Conservation (phyloP, 2,113 vertebrate species). For the Acrocephalus kingi region DNA sequence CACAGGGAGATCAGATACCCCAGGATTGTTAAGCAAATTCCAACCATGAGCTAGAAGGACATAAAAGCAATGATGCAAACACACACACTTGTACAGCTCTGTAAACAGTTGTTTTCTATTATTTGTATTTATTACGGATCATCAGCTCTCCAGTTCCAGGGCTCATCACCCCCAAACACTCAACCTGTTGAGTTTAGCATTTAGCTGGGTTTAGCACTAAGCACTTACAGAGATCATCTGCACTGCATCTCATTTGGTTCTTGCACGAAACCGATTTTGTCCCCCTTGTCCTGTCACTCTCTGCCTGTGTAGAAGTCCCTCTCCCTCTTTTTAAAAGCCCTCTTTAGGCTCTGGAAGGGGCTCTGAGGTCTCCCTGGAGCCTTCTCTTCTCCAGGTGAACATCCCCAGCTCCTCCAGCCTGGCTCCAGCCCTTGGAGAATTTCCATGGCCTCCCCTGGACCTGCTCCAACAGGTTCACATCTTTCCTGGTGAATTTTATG, state of each 20-base stretch:
- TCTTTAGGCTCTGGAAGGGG: background rate
- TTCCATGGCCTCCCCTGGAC: background rate
- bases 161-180: background rate
- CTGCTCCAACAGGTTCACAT: background rate
- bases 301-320: background rate
- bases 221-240: background rate
- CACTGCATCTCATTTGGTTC: background rate
- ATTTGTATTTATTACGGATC: background rate
- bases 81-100: background rate
- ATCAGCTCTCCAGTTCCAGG: background rate
- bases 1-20: background rate
- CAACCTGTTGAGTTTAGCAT: background rate
- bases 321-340: background rate
- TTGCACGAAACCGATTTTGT: background rate
- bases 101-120: background rate
- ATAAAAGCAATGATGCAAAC: background rate
- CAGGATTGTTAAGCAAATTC: background rate
- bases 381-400: background rate
- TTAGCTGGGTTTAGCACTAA: background rate
- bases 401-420: background rate
- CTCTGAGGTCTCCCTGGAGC: background rate
- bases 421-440: background rate
- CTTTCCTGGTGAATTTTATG: background rate
- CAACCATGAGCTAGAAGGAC: background rate
- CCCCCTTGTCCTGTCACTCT: background rate